phyloP scores from a whole-genome alignment of 2,113 vertebrate genomes.

The Microtus pennsylvanicus region DNA sequence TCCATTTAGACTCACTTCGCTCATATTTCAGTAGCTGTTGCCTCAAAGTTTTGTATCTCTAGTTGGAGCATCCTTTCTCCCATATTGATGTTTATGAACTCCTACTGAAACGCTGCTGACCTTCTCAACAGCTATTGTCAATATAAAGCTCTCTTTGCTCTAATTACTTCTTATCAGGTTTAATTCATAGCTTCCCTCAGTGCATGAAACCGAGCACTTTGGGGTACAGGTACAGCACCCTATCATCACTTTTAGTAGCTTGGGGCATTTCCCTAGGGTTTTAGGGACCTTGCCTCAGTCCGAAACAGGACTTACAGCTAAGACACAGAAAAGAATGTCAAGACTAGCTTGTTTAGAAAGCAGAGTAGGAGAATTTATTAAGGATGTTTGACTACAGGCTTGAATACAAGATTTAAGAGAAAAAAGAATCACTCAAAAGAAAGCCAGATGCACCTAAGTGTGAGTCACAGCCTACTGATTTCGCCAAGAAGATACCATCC shows the following conservation, averaged over 20 bases:
- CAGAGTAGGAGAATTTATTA: background rate
- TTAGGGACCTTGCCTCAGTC: background rate
- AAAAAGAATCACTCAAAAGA: background rate
- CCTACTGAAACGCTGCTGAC: constrained; percentile 5
- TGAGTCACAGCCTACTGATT: background rate
- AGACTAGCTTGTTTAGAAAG: background rate
- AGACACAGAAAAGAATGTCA: background rate
- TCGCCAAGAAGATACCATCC: background rate
- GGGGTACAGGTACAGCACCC: background rate
- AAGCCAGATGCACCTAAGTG: too few relatives aligned
- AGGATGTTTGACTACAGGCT: background rate
- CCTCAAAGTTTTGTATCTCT: background rate
- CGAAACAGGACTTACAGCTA: background rate
- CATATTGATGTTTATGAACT: constrained; percentile 30
- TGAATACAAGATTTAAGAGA: background rate
- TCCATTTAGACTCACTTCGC: background rate
- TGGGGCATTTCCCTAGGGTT: background rate
- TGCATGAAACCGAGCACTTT: background rate
- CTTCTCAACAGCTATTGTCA: background rate
- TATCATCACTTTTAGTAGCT: background rate
- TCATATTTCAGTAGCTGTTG: background rate
- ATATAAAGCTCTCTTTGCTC: background rate
- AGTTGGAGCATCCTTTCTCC: background rate
- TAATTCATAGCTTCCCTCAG: background rate
- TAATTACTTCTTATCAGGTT: background rate